These are phyloP conservation scores for Eupelmus urozonus DNA, from an alignment of 2,888 invertebrate genomes.

Conservation along the genomic window DNA sequence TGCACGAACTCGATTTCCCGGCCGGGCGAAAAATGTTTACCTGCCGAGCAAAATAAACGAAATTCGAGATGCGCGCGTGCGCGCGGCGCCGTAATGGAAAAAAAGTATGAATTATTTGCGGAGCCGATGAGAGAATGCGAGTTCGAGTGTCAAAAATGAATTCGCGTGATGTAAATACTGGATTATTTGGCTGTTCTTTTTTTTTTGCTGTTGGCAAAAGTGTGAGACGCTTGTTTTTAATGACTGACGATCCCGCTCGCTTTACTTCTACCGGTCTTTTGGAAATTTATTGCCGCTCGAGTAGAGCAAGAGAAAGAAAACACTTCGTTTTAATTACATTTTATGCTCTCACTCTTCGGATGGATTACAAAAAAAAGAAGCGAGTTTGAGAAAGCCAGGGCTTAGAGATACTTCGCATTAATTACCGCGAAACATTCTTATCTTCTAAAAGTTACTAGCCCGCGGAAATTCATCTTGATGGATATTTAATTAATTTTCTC, in stretches of 20 bases:
- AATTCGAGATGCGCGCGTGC: constrained; percentile 5
- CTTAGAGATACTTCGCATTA: background rate
- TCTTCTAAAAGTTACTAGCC: no score
- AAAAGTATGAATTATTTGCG: background rate
- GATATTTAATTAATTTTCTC: constrained; percentile 2
- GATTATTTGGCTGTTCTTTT: background rate
- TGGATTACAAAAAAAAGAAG: no score
- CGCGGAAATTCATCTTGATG: no score
- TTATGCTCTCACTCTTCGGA: no score
- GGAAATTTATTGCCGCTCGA: no score
- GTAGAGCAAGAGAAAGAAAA: no score
- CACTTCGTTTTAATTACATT: no score
- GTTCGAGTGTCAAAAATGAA: constrained; percentile 7
- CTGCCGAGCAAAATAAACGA: constrained; percentile 30
- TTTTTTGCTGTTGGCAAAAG: background rate
- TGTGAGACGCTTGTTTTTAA: background rate
- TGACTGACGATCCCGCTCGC: background rate
- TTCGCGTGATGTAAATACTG: constrained; percentile 19
- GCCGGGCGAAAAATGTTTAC: constrained; percentile 37
- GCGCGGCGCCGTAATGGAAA: background rate
- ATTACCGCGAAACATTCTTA: background rate
- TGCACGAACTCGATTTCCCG: background rate
- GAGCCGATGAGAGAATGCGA: background rate
- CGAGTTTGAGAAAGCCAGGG: no score
- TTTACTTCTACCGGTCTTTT: no score